Evolutionary conservation across 1,140 invertebrate species (phyloP).

Genomic region (Polypedilum pembai): DNA sequence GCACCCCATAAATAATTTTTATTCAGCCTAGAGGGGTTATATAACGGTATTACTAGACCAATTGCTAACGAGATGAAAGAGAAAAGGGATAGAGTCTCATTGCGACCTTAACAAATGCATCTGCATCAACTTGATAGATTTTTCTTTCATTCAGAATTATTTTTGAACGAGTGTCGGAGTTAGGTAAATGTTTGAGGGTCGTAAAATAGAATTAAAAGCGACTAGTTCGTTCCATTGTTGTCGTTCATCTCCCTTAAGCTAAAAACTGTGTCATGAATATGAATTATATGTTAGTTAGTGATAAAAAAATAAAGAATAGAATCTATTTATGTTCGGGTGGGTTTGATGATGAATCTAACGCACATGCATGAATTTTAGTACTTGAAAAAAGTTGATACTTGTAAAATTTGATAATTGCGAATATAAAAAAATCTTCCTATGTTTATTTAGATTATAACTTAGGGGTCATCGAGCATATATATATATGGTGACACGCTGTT

Average conservation of each 20-base stretch:
- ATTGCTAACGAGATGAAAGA: constrained; percentile 21
- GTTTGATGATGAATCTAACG: not conserved
- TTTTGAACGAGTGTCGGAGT: not conserved
- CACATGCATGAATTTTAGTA: not conserved
- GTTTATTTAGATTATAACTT: constrained; percentile 27
- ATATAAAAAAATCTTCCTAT: not conserved
- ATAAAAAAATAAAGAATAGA: not conserved
- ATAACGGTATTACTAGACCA: constrained; percentile 27
- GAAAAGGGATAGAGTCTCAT: constrained; percentile 2
- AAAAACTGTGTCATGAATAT: constrained; percentile 26
- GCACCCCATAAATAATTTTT: constrained; percentile 26
- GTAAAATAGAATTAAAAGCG: not conserved
- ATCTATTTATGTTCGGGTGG: constrained; percentile 1
- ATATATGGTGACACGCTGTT: constrained; percentile 3
- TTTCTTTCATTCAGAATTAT: not conserved
- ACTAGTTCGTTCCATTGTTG: not conserved
- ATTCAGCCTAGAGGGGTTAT: not conserved
- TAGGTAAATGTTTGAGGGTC: not conserved
- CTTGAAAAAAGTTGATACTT: constrained; percentile 18
- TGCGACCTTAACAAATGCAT: constrained; percentile 21
- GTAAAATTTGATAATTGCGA: constrained; percentile 18
- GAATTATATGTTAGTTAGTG: constrained; percentile 23
- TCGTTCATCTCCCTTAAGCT: not conserved
- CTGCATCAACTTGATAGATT: constrained; percentile 21
- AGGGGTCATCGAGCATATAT: constrained; percentile 15